Evolutionary conservation across 2,113 vertebrate species (phyloP), one percentile per base, ranked within the genome.

Genomic region (Pterocles burchelli): DNA sequence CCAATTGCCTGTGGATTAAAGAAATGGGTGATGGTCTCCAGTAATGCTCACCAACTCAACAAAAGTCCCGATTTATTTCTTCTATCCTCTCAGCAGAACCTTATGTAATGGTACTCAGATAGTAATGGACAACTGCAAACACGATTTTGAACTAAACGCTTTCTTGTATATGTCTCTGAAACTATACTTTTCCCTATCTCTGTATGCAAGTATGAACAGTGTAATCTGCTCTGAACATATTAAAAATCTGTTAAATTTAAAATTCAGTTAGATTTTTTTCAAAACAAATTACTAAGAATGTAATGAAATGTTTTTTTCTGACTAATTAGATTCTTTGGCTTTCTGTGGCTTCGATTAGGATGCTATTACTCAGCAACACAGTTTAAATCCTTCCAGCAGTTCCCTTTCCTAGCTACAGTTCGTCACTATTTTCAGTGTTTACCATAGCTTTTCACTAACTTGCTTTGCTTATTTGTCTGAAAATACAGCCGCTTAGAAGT

Each of bases 251-350:
- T 81, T 84, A 88, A 67, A 93, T 92, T 71, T 78, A 63, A 96
- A 91, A 91, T 90, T 26, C 83, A 88, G 75, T 95, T 72, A 66
- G 77, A 80, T 87, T 91, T 92, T 92, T 85, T 94, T 81, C 92
- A 91, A 84, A 94, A 84, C 93, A 97, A 96, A 95, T 95, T 95
- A 78, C 88, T 96, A 95, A 93, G 91, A 95, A 85, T 75, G 54
- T 55, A 95, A 95, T 88, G n/a, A 85, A 86, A 57, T 87, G 34
- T 91, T 68, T 80, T 96, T 92, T 96, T 73, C 92, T 79, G 68
- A 66, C 83, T 96, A 95, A 94, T 89, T 95, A 87, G 72, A 75
- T 89, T 96, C 73, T 85, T 89, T 82, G 86, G 70, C 83, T 89
- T 95, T 88, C 25, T 83, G 41, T 73, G 71, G 58, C 85, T 95